phyloP scores from a whole-genome alignment of 2,797 vertebrate genomes.

The Microchirus variegatus region DNA sequence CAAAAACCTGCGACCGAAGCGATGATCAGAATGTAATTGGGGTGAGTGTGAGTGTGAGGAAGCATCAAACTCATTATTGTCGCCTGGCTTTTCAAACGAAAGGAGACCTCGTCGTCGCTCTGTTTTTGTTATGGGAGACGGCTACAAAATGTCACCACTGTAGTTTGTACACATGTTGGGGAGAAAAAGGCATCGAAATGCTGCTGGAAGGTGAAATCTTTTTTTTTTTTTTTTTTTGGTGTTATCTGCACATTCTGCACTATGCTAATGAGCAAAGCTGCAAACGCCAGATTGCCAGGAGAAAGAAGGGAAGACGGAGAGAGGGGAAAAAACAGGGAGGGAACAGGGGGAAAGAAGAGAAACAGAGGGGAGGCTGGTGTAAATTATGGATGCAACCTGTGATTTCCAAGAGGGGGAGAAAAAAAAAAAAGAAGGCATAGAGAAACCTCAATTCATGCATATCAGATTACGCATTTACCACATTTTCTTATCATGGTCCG shows the following conservation, averaged over 20 bases:
- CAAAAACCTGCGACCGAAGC: slow-evolving; percentile 53
- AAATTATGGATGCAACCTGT: slow-evolving; percentile 85
- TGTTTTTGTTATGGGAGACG: slow-evolving; percentile 56
- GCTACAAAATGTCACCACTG: slow-evolving; percentile 71
- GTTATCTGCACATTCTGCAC: slow-evolving; percentile 83
- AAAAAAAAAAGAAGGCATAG: slow-evolving; percentile 74
- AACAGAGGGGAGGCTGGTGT: slow-evolving; percentile 77
- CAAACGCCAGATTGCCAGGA: slow-evolving; percentile 80
- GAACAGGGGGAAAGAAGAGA: slow-evolving; percentile 61
- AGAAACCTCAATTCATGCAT: slow-evolving; percentile 85
- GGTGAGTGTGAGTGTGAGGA: slow-evolving; percentile 51
- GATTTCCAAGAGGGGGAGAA: slow-evolving; percentile 79
- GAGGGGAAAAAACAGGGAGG: slow-evolving; percentile 49
- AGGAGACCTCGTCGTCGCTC: slow-evolving; percentile 27
- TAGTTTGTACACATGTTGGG: slow-evolving; percentile 73
- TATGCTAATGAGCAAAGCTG: slow-evolving; percentile 83
- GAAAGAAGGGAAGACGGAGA: slow-evolving; percentile 68
- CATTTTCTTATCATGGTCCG: slow-evolving; percentile 81
- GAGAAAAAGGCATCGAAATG: slow-evolving; percentile 70
- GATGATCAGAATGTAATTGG: slow-evolving; percentile 61
- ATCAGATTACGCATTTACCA: slow-evolving; percentile 83
- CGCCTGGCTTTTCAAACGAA: slow-evolving; percentile 17
- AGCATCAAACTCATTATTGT: slow-evolving; percentile 33
- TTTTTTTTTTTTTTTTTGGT: slow-evolving; percentile 82
- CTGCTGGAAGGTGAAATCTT: slow-evolving; percentile 80